Evolutionary conservation across 1,140 invertebrate species (phyloP), one percentile per base, ranked within the genome.

Genomic region (Sesamia nonagrioides): DNA sequence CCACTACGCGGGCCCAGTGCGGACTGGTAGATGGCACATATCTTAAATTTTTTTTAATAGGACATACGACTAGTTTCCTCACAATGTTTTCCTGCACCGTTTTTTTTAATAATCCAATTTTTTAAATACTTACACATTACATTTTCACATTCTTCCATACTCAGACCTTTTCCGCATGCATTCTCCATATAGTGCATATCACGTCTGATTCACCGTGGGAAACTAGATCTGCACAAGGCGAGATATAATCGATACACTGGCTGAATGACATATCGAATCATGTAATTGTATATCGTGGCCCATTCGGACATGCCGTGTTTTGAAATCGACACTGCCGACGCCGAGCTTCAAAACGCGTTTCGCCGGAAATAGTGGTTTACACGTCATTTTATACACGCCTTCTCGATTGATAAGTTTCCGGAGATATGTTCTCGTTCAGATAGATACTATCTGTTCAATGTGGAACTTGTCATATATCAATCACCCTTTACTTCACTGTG

Each of bases 221-320:
- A 79, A 79, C 77, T 82, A 78, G 78, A 83, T 78, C 61, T 56
- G 72, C 27, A 72, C 60, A 79, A 71, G 66, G 48, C 45, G 82
- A 84, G 78, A 80, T 80, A 76, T 77, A 82, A 83, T 82, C 81
- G 75, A 81, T 82, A 83, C 66, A 68, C 40, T 42, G 50, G 61
- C 48, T 81, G 82, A 80, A 80, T 80, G 82, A 81, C 78, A 83
- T 85, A 85, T 83, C 77, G 78, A 81, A 78, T 82, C 52, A 61
- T 79, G 80, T 81, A 81, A 84, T 78, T 80, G 63, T 79, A 82
- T 80, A 84, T 71, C 77, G 71, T 72, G 63, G 80, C 48, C 78
- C 42, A 69, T 80, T 56, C 63, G 71, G 63, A 75, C 68, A 76
- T 11, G 37, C 40, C 40, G 63, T 61, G 77, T 79, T 79, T 78